Evolutionary conservation across 2,113 vertebrate species (phyloP).

Genomic region (Salvelinus alpinus): DNA sequence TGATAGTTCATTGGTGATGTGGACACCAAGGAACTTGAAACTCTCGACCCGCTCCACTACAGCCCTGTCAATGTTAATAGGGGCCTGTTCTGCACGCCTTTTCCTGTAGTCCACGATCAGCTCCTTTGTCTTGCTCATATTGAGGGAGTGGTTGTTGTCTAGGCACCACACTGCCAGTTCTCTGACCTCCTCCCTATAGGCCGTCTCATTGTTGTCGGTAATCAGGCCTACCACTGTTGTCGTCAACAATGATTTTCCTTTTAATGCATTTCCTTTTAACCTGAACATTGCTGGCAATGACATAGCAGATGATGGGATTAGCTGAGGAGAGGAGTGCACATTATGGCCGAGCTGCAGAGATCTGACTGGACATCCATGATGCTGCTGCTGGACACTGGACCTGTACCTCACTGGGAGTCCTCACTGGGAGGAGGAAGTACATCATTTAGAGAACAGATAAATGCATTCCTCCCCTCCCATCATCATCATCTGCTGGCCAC

Average conservation of each 20-base stretch:
- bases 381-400: conserved; percentile 9
- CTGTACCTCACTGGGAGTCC: conserved; percentile 10
- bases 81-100: no score
- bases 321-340: background rate
- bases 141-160: no score
- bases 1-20: no score
- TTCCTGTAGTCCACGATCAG: no score
- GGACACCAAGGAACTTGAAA: no score
- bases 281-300: conserved; percentile 12
- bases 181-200: no score
- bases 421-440: conserved; percentile 41
- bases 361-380: background rate
- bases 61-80: no score
- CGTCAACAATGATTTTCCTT: background rate
- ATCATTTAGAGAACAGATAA: conserved; percentile 46
- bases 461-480: conserved; percentile 48
- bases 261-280: conserved; percentile 10
- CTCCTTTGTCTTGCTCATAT: no score
- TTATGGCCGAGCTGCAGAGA: background rate
- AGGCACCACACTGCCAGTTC: no score
- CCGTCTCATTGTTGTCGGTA: background rate
- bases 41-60: no score
- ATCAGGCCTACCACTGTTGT: no score
- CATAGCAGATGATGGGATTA: conserved; percentile 24
- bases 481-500: background rate